Base-by-base conservation (phyloP, 2,888 invertebrate genomes). In the Heteromurus nitidus region DNA sequence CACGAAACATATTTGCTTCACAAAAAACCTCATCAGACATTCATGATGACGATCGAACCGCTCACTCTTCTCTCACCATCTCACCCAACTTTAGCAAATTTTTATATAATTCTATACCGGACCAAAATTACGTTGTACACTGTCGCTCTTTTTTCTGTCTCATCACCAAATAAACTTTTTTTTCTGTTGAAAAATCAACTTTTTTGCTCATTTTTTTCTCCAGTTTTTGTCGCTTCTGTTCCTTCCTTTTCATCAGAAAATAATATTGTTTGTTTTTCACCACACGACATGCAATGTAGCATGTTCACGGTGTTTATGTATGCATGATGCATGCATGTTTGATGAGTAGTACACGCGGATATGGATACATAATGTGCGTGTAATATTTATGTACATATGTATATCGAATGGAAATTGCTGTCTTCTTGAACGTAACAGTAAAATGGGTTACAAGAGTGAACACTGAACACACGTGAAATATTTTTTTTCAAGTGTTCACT, bases 251-350 rank as follows among this genome's bases (percentile, higher is more conserved):
- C 53, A n/a, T 62, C 28, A 58, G 26, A 65, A 67, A 75, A 28
- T 31, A 47, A 36, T 53, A 30, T 47, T 68, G 31, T 69, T 60
- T 60, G 60, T 69, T 58, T 76, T 77, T 77, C n/a, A n/a, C 68
- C 65, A 31, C 28, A 65, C 22, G 58, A 79, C 79, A 79, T 79
- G 79, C 79, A 62, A 79, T 64, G 16, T 79, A 65, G 79, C 79
- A 79, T 79, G 79, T 53, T 79, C 47, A 50, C 16, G 36, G 70
- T 70, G 64, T 70, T 72, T 75, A 75, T 58, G 42, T 47, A 70
- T 70, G 69, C 70, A 47, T 36, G 3, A 64, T 64, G 18, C 20
- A 68, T 77, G 62, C 47, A 74, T 68, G 44, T 79, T 79, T 79
- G 62, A 74, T 69, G 67, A 53, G 50, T 69, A n/a, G n/a, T n/a